A percentile compares a stretch with the other conserved stretches of the same genome.
phyloP scores from a whole-genome alignment of 2,888 invertebrate genomes.

The Sinodicranocentrus sp. region DNA sequence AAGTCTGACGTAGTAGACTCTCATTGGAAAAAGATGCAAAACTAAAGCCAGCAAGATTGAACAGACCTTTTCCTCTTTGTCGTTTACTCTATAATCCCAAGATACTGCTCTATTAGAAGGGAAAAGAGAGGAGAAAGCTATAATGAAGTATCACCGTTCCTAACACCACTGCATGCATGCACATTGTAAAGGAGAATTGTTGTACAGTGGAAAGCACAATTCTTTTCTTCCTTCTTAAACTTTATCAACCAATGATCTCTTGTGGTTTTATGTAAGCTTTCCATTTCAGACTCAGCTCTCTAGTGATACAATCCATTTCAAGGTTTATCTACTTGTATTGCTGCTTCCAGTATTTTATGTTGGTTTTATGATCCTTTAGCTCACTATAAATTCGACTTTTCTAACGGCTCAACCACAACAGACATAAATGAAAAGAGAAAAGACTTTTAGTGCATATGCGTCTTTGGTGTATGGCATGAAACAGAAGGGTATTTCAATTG shows the following conservation, averaged over 20 bases:
- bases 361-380: constrained; percentile 12
- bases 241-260: constrained; percentile 50
- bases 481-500: constrained; percentile 43
- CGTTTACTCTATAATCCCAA: constrained; percentile 25
- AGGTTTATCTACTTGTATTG: not conserved
- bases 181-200: not conserved
- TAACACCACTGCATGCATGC: constrained; percentile 4
- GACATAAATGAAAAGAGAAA: constrained; percentile 16
- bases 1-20: too few relatives aligned
- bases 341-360: constrained; percentile 16
- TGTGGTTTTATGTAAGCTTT: constrained; percentile 41
- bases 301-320: constrained; percentile 6
- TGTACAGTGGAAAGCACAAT: not conserved
- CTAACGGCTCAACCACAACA: constrained; percentile 44
- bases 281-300: constrained; percentile 32
- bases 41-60: constrained; percentile 31
- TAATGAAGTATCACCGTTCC: constrained; percentile 39
- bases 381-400: constrained; percentile 39
- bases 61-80: constrained; percentile 37
- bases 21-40: constrained; percentile 11
- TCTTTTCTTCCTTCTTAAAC: constrained; percentile 3
- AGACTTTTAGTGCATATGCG: not conserved
- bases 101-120: constrained; percentile 11
- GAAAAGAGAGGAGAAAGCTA: constrained; percentile 6
- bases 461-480: constrained; percentile 12